Evolutionary conservation across 1,140 invertebrate species (phyloP).

Genomic region (Pachyrhynchus sulphureomaculatus): DNA sequence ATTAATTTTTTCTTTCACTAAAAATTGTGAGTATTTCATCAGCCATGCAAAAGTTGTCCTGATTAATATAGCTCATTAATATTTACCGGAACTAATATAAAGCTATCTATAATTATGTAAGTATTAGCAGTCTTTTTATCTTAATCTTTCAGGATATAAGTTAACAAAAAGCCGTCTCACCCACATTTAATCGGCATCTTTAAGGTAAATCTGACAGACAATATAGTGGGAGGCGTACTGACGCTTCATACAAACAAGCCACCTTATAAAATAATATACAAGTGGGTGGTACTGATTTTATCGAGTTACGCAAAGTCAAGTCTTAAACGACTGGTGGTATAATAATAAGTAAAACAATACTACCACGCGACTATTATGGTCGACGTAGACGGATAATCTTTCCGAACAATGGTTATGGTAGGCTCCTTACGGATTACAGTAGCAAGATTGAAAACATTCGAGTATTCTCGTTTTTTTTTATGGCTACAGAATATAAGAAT

Average conservation of each 20-base stretch:
- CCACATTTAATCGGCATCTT: slow-evolving; percentile 22
- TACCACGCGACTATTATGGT: slow-evolving; percentile 24
- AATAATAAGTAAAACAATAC: slow-evolving; percentile 31
- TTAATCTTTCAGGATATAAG: neutral
- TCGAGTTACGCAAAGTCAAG: slow-evolving; percentile 29
- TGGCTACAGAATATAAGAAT: no score
- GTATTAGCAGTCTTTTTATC: no score
- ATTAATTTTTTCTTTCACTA: no score
- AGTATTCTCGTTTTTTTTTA: neutral
- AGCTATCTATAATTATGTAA: no score
- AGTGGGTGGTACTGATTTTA: slow-evolving; percentile 30
- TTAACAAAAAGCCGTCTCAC: slow-evolving; percentile 4
- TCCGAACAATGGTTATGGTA: slow-evolving; percentile 24
- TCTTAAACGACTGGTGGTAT: slow-evolving; percentile 23
- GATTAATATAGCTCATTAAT: no score
- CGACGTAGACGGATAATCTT: slow-evolving; percentile 15
- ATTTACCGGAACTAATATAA: no score
- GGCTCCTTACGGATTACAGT: slow-evolving; percentile 24
- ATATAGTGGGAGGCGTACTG: slow-evolving; percentile 14
- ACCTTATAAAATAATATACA: slow-evolving; percentile 29
- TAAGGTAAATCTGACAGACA: slow-evolving; percentile 20
- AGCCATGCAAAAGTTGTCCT: no score
- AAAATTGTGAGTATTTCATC: no score
- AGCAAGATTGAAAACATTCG: neutral
- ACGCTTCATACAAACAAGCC: slow-evolving; percentile 26